These are phyloP conservation scores for Ameiurus melas DNA, from an alignment of 2,113 vertebrate genomes.

Conservation along the genomic window DNA sequence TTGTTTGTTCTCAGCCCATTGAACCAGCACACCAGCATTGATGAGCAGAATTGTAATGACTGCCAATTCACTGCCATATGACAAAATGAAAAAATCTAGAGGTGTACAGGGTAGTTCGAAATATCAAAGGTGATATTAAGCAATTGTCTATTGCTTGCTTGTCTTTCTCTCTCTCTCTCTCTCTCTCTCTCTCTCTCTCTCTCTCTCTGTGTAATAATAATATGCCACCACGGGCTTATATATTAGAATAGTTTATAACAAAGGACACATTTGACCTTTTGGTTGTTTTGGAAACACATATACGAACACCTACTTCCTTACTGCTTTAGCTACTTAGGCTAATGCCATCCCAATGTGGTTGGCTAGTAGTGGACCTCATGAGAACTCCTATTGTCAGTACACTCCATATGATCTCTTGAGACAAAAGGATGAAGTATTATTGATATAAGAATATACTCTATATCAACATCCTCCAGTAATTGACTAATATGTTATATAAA, in stretches of 20 bases:
- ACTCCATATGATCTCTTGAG: constrained; percentile 26
- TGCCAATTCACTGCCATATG: constrained; percentile 33
- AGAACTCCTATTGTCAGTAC: constrained; percentile 51
- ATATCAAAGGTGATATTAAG: constrained; percentile 1
- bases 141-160: constrained; percentile 40
- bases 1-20: constrained; percentile 68
- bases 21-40: constrained; percentile 64
- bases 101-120: not conserved
- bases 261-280: not conserved
- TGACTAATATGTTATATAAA: no score
- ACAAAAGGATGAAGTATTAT: constrained; percentile 6
- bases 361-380: constrained; percentile 57
- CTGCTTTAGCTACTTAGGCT: not conserved
- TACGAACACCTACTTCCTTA: not conserved
- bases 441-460: constrained; percentile 1
- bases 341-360: constrained; percentile 14
- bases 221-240: not conserved
- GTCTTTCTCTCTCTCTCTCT: constrained; percentile 10
- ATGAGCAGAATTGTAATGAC: constrained; percentile 72
- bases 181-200: constrained; percentile 2
- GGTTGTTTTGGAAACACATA: not conserved
- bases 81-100: constrained; percentile 36
- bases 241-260: not conserved
- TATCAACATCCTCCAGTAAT: not conserved
- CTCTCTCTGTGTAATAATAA: constrained; percentile 4